Conservation (phyloP, 2,113 vertebrate genomes). For the Hoplias malabaricus region DNA sequence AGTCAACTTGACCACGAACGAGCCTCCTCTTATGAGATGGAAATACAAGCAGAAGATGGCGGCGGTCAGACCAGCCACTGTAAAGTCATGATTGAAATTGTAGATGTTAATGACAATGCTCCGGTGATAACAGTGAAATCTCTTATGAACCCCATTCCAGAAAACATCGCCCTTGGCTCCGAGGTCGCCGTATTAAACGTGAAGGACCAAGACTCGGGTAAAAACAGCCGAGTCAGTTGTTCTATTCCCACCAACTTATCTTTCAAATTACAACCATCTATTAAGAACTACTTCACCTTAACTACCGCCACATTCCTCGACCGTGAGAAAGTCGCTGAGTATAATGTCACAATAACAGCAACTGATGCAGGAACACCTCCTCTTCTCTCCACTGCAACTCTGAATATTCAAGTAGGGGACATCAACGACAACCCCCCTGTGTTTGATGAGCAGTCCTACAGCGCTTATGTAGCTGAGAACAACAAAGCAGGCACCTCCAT, state of each 20-base stretch:
- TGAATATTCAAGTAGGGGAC: conserved; percentile 41
- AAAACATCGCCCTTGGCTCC: conserved; percentile 40
- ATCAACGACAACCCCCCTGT: conserved; percentile 52
- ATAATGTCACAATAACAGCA: conserved; percentile 67
- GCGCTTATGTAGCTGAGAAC: conserved; percentile 43
- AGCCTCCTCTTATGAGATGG: conserved; percentile 48
- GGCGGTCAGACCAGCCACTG: conserved; percentile 51
- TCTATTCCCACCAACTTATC: conserved; percentile 51
- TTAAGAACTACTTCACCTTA: conserved; percentile 65
- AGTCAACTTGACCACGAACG: conserved; percentile 53
- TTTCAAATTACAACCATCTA: conserved; percentile 60
- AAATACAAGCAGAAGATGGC: conserved; percentile 53
- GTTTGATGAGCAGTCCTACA: conserved; percentile 35
- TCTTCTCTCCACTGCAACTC: conserved; percentile 47
- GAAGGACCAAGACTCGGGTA: conserved; percentile 64
- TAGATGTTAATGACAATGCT: conserved; percentile 57
- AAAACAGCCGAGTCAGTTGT: conserved; percentile 66
- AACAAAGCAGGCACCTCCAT: conserved; percentile 49
- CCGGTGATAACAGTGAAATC: conserved; percentile 53
- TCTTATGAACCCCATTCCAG: conserved; percentile 48
- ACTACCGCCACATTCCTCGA: conserved; percentile 61
- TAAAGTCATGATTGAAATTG: conserved; percentile 50
- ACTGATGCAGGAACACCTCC: conserved; percentile 65
- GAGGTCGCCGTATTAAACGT: conserved; percentile 66
- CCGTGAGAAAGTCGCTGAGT: conserved; percentile 55